Percentiles rank a stretch among this genome's conserved stretches.
Conservation (phyloP, 2,888 invertebrate species). For the Pristionchus maxplancki region DNA sequence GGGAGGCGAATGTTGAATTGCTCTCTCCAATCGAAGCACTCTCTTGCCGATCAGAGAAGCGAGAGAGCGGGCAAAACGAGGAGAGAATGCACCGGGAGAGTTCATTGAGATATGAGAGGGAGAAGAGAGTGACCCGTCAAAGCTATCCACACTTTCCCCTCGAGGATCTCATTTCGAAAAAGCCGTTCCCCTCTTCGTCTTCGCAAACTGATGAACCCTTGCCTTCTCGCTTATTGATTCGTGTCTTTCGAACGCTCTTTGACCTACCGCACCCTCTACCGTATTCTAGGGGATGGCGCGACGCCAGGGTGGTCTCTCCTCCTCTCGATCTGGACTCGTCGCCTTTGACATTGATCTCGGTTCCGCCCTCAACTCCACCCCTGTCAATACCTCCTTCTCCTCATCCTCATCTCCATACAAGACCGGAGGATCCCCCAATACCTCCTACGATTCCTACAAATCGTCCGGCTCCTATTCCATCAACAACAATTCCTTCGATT, state of each 20-base stretch:
- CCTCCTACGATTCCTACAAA: not conserved
- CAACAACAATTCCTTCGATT: conserved; percentile 51
- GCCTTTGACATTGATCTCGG: conserved; percentile 59
- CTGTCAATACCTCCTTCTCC: not conserved
- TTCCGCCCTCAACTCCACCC: conserved; percentile 46
- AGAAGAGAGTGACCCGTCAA: not conserved
- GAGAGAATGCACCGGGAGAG: not conserved
- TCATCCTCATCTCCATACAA: not conserved
- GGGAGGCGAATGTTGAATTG: not conserved
- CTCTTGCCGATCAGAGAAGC: not conserved
- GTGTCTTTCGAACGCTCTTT: not conserved
- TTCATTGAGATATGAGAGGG: not conserved
- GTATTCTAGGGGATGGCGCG: not conserved
- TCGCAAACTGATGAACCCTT: not conserved
- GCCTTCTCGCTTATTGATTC: not conserved
- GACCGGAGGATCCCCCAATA: not conserved
- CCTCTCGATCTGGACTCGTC: conserved; percentile 47
- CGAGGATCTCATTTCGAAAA: conserved; percentile 19
- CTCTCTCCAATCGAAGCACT: not conserved
- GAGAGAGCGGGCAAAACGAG: not conserved
- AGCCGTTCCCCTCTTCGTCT: not conserved
- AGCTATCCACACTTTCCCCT: not conserved
- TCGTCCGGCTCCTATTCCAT: not conserved
- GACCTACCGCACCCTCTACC: not conserved
- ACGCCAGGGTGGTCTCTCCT: not conserved